Base-by-base conservation (phyloP, 2,113 vertebrate genomes). In the Elephantulus edwardii region DNA sequence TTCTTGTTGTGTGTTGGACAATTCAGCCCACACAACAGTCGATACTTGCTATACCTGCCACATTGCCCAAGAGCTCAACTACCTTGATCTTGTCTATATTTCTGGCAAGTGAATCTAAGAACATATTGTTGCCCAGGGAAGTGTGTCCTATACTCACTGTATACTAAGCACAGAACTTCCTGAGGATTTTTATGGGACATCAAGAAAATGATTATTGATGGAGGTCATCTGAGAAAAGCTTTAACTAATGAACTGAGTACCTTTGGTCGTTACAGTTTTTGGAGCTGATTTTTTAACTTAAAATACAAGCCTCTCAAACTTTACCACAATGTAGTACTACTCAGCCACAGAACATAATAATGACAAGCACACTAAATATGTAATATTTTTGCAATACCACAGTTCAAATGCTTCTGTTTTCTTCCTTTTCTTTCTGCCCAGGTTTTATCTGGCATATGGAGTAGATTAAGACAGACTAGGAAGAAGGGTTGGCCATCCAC, bases 1-100 rank as follows among this genome's bases (percentile, higher is more conserved):
- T 88, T 76, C 71, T 79, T 44, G 75, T 86, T 72, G 22, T 75
- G 28, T 82, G 19, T 89, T 80, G 19, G 38, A 91, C 58, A 88
- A 33, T 35, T 14, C 3, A 78, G 38, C 35, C 38, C 64, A 64
- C 8, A 16, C 14, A 11, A 58, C 56, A 58, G 56, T 28, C 28
- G 26, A 10, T 56, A 50, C 35, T 83, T 7, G 1, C 56, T 71
- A 56, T 7, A 44, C 35, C 44, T 88, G 19, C n/a, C 38, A 76
- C 5, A 4, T 74, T 79, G 38, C 72, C 82, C 40, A 89, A 70
- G 64, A 56, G 22, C 42, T 88, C 46, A 68, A 2, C 80, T 56
- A 81, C 64, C 20, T 35, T 81, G 22, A 76, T 72, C 46, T 89
- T 78, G 20, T 79, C 30, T 60, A 28, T 9, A 77, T 75, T 62